Evolutionary conservation across 2,797 vertebrate genomes (phyloP).

Genomic region (Acrossocheilus wenchowensis): DNA sequence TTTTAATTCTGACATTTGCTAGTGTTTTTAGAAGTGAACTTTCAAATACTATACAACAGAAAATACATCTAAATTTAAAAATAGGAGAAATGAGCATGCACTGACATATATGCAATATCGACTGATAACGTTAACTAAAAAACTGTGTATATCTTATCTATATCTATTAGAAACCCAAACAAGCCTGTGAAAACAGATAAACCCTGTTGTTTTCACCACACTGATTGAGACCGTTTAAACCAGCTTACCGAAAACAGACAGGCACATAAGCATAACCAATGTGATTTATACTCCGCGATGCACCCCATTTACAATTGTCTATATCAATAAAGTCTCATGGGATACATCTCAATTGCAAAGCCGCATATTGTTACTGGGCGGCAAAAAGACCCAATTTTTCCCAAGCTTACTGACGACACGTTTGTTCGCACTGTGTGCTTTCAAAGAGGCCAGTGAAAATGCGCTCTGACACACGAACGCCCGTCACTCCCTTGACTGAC

Average conservation of each 20-base stretch:
- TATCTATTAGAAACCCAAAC: neutral
- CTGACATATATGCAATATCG: neutral
- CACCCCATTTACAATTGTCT: conserved; percentile 40
- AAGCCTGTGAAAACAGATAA: neutral
- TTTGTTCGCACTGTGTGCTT: neutral
- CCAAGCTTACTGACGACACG: neutral
- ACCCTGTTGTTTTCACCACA: neutral
- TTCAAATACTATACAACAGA: neutral
- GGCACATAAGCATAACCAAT: conserved; percentile 29
- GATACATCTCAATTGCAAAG: conserved; percentile 38
- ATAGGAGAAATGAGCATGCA: neutral
- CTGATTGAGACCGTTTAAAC: conserved; percentile 13
- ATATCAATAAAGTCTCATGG: conserved; percentile 42
- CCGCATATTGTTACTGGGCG: neutral
- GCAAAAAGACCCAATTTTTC: neutral
- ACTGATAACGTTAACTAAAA: neutral
- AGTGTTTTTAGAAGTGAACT: neutral
- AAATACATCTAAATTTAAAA: neutral
- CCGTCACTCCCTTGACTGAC: conserved; percentile 21
- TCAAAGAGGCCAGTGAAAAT: conserved; percentile 3
- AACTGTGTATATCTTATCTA: neutral
- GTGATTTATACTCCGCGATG: conserved; percentile 17
- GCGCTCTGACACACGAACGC: neutral
- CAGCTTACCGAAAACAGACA: neutral
- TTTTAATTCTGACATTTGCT: neutral